These are phyloP conservation scores for Pelagia noctiluca DNA, from an alignment of 30 jellyfish, hydroid and myxozoan genomes.

Conservation along the genomic window DNA sequence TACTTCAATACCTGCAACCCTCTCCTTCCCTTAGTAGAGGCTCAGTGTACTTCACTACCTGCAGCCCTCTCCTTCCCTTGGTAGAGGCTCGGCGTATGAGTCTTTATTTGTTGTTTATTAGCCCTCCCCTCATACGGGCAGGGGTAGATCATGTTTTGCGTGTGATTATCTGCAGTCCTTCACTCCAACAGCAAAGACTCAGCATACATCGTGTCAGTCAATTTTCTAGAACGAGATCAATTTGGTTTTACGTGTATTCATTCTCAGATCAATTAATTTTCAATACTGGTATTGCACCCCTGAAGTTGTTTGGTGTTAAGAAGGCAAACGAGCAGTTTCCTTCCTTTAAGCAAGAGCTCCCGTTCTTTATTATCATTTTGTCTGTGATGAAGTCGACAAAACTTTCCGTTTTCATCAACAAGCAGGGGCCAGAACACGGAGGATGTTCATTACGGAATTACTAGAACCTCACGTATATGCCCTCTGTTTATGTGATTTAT, in stretches of 20 bases:
- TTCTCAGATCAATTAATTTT: not conserved
- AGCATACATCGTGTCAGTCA: not conserved
- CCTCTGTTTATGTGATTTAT: slow-evolving; percentile 17
- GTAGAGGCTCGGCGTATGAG: no score
- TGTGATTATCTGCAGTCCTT: no score
- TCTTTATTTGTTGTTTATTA: no score
- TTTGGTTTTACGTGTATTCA: no score
- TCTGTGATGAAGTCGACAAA: no score
- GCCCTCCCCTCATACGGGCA: no score
- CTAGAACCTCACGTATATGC: no score
- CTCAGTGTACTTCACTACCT: not conserved
- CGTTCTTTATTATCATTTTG: not conserved
- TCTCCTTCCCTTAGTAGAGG: not conserved
- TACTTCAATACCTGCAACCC: no score
- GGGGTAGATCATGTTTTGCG: not conserved
- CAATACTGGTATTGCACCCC: not conserved
- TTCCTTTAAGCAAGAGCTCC: not conserved
- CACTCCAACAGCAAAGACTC: not conserved
- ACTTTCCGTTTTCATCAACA: no score
- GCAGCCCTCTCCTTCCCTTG: not conserved
- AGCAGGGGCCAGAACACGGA: no score
- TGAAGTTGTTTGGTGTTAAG: not conserved
- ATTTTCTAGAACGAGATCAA: no score
- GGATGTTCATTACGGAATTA: no score
- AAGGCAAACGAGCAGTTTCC: not conserved